phyloP scores from a whole-genome alignment of 2,888 invertebrate genomes.

The Noctua comes region DNA sequence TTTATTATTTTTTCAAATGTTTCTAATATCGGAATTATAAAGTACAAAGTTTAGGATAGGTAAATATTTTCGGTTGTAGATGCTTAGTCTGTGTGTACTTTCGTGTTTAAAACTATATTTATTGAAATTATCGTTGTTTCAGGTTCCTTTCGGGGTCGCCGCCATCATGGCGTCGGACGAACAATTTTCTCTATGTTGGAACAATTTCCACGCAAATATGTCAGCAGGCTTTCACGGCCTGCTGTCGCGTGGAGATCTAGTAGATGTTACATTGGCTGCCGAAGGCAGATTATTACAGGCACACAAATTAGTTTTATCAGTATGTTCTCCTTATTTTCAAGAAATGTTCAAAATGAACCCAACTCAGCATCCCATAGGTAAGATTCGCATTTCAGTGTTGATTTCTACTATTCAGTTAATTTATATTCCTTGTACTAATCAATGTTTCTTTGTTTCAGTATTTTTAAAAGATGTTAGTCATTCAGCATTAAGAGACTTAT shows the following conservation, averaged over 20 bases:
- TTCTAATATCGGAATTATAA: constrained; percentile 87
- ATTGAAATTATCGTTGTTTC: constrained; percentile 61
- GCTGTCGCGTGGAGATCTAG: constrained; percentile 92
- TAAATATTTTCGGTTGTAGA: constrained; percentile 54
- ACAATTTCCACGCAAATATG: constrained; percentile 94
- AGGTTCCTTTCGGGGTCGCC: constrained; percentile 83
- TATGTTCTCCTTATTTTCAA: constrained; percentile 94
- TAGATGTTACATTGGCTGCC: constrained; percentile 93
- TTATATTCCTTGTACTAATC: not conserved
- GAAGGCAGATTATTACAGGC: constrained; percentile 93
- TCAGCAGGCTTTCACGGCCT: constrained; percentile 93
- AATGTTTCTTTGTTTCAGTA: constrained; percentile 86
- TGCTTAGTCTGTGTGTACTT: not conserved
- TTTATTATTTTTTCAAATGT: constrained; percentile 84
- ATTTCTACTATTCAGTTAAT: not conserved
- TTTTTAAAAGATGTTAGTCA: constrained; percentile 93
- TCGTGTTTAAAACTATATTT: not conserved
- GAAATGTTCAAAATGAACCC: constrained; percentile 93
- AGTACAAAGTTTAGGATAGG: constrained; percentile 90
- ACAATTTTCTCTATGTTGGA: constrained; percentile 94
- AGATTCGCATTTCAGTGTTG: constrained; percentile 59
- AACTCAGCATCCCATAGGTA: constrained; percentile 92
- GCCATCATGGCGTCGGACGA: constrained; percentile 93
- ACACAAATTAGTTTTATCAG: constrained; percentile 93
- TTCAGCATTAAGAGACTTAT: constrained; percentile 92